These are phyloP conservation scores for Xenops minutus DNA, from an alignment of 2,797 vertebrate genomes.

Conservation along the genomic window DNA sequence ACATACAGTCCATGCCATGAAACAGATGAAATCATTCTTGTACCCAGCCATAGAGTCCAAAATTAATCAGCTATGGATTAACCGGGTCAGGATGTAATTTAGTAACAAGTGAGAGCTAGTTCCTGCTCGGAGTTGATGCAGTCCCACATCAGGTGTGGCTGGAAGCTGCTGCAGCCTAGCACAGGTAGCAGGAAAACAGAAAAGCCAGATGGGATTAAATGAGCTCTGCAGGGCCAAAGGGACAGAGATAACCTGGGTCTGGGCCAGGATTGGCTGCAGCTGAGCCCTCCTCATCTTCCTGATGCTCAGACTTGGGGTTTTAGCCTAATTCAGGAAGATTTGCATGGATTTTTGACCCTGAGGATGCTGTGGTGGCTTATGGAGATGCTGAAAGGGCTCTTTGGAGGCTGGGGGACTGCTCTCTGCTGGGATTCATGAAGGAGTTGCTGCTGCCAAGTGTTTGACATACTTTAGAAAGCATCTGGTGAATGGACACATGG, in stretches of 20 bases:
- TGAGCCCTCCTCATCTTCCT: slow-evolving; percentile 1
- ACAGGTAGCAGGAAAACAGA: not conserved
- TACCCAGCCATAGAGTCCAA: slow-evolving; percentile 1
- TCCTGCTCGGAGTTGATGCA: not conserved
- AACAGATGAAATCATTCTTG: slow-evolving; percentile 56
- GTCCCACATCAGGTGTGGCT: not conserved
- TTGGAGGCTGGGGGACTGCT: not conserved
- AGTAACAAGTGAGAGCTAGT: slow-evolving; percentile 15
- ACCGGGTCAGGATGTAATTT: slow-evolving; percentile 64
- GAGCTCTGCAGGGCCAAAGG: not conserved
- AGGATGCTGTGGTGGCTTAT: not conserved
- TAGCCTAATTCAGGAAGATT: not conserved
- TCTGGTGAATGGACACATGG: fast-evolving
- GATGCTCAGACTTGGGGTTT: fast-evolving
- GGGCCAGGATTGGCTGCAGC: not conserved
- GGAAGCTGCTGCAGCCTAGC: not conserved
- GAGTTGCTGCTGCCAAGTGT: fast-evolving
- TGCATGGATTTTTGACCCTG: fast-evolving
- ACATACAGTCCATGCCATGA: not conserved
- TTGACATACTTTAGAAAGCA: fast-evolving
- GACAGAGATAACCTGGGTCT: not conserved
- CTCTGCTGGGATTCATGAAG: fast-evolving
- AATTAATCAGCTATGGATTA: slow-evolving; percentile 70
- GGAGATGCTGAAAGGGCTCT: not conserved
- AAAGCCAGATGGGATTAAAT: not conserved